These are phyloP conservation scores for Ptyas mucosa DNA, from an alignment of 2,113 vertebrate species.

Conservation along the genomic window DNA sequence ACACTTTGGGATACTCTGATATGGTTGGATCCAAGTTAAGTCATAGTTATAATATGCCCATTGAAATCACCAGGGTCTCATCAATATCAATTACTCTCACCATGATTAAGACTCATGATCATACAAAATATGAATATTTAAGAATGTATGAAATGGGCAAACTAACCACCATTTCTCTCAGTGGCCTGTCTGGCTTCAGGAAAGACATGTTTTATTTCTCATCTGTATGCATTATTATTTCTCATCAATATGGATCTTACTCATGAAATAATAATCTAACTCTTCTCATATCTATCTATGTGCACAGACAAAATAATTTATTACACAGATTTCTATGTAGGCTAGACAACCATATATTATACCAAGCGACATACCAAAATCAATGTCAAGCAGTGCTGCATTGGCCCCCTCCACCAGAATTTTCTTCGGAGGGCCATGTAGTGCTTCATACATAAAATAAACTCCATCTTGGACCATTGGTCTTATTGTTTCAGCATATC, in stretches of 20 bases:
- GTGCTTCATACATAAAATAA: conserved; percentile 95
- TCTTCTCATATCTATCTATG: background rate
- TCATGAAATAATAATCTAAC: background rate
- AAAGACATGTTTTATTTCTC: background rate
- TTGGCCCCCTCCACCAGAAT: conserved; percentile 98
- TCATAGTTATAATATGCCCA: background rate
- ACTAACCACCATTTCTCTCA: background rate
- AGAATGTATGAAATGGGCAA: background rate
- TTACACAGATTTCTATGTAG: background rate
- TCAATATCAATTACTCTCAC: background rate
- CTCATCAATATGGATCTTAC: background rate
- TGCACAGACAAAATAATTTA: background rate
- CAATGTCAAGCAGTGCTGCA: conserved; percentile 94
- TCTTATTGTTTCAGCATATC: conserved; percentile 87
- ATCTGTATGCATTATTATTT: background rate
- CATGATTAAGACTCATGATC: too few relatives aligned
- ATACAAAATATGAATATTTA: background rate
- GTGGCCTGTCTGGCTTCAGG: background rate
- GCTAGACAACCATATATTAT: background rate
- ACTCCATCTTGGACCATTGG: conserved; percentile 96
- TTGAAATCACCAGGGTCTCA: background rate
- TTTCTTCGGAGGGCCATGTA: conserved; percentile 89
- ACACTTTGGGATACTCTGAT: background rate
- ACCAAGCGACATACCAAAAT: conserved; percentile 81
- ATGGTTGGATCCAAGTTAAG: background rate